Conservation (phyloP, 2,113 vertebrate genomes). For the Oreochromis niloticus region DNA sequence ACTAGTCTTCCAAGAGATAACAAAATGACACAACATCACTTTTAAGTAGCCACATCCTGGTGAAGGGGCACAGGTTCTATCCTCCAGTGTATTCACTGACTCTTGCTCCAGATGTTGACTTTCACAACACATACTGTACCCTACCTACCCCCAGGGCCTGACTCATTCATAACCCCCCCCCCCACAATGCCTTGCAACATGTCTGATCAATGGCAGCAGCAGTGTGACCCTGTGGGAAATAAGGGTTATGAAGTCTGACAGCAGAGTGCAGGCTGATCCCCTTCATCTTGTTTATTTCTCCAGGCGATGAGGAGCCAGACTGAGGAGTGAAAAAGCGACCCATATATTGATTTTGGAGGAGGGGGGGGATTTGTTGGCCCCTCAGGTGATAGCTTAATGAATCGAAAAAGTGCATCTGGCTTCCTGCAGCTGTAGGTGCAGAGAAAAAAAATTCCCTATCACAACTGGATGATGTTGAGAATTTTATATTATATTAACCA, state of each 20-base stretch:
- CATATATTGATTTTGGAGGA: conserved; percentile 56
- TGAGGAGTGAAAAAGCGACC: conserved; percentile 40
- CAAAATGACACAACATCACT: not conserved
- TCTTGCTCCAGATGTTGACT: conserved; percentile 14
- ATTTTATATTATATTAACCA: not conserved
- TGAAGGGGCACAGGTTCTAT: not conserved
- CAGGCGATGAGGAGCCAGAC: conserved; percentile 38
- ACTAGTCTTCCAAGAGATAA: not conserved
- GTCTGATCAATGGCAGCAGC: conserved; percentile 51
- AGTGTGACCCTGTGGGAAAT: conserved; percentile 53
- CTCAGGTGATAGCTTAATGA: conserved; percentile 56
- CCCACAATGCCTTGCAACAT: conserved; percentile 6
- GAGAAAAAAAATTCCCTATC: not conserved
- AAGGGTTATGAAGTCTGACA: conserved; percentile 65
- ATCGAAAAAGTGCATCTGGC: conserved; percentile 50
- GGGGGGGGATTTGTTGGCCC: conserved; percentile 14
- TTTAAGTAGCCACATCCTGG: not conserved
- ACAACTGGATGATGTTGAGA: not conserved
- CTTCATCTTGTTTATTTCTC: conserved; percentile 67
- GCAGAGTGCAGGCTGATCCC: conserved; percentile 34
- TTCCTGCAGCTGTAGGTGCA: conserved; percentile 28
- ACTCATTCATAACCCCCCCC: not conserved
- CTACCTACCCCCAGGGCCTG: not conserved
- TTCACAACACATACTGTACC: not conserved
- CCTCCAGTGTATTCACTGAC: not conserved